Evolutionary conservation across 2,797 vertebrate genomes (phyloP), one percentile per base, ranked within the genome.

Genomic region (Intellagama lesueurii): DNA sequence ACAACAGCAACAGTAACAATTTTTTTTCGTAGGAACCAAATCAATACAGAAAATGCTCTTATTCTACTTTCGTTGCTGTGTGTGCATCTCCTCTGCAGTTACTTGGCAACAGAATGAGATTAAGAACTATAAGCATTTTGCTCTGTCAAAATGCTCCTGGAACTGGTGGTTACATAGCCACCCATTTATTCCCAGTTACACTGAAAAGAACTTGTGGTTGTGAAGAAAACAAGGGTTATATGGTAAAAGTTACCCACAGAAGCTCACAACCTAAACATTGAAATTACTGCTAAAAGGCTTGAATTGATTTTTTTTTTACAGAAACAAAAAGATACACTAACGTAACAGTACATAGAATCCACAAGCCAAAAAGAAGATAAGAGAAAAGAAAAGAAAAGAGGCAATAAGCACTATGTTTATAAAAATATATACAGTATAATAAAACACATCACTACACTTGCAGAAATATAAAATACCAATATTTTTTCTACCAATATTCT

Each of bases 31-130:
- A 91, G 52, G 94, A 94, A 93, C 83, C 17, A 73, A 93, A 95
- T 94, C 93, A 91, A 86, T 92, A 85, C 86, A 82, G 83, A n/a
- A 85, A 96, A 95, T 94, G 87, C 89, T 95, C 87, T 88, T 93
- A 90, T 92, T 92, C 84, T 92, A 93, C 91, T 91, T 95, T 92
- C 90, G 52, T 81, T 94, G 92, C 19, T 64, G 16, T 92, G 83
- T 92, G 35, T 77, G 69, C 72, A 88, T 91, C 95, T 92, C 90
- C 96, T 92, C 86, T 93, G 93, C 0, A 0, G 89, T 95, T 95
- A 95, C 93, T 94, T 95, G 94, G 94, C 92, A 96, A 95, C 90
- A 93, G 93, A 91, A 1, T 81, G 82, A 90, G 79, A 93, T 92
- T 91, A 93, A 82, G 91, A 66, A 95, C 91, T 87, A 86, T 75